These are phyloP conservation scores for Protobothrops mucrosquamatus DNA, from an alignment of 2,113 vertebrate species.

Conservation along the genomic window DNA sequence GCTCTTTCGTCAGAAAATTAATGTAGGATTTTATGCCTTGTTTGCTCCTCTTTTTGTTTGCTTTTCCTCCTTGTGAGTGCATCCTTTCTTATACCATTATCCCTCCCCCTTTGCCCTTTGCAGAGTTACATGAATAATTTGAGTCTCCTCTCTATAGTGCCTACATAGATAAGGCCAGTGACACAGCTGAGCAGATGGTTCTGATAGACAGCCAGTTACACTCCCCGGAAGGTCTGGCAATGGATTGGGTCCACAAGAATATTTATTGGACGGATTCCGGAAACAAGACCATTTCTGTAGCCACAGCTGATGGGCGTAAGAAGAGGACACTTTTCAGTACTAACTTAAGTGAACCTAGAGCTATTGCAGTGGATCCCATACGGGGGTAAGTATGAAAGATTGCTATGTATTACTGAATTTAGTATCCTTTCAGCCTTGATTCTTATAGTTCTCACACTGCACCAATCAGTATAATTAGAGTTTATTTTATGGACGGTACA, in stretches of 20 bases:
- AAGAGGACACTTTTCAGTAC: conserved; percentile 85
- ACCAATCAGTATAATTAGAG: not conserved
- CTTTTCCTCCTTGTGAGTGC: not conserved
- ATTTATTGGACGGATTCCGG: conserved; percentile 99
- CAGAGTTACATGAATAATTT: not conserved
- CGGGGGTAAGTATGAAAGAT: conserved; percentile 78
- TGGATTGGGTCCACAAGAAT: conserved; percentile 97
- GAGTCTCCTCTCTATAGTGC: conserved; percentile 72
- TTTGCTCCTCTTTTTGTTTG: not conserved
- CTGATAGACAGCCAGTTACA: conserved; percentile 87
- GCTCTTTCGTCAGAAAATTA: not conserved
- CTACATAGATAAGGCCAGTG: conserved; percentile 92
- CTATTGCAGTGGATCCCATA: conserved; percentile 91
- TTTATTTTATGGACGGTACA: not conserved
- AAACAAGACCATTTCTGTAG: conserved; percentile 94
- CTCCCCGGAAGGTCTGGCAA: conserved; percentile 91
- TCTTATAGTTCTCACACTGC: not conserved
- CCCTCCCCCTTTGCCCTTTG: accelerated
- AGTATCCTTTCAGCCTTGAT: not conserved
- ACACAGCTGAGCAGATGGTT: conserved; percentile 83
- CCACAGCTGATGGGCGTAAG: conserved; percentile 85
- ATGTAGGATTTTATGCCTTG: not conserved
- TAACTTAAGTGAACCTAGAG: conserved; percentile 88
- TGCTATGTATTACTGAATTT: not conserved
- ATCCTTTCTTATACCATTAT: accelerated